Base-by-base conservation (phyloP, 1,140 invertebrate species). In the Aphaenogaster floridana region DNA sequence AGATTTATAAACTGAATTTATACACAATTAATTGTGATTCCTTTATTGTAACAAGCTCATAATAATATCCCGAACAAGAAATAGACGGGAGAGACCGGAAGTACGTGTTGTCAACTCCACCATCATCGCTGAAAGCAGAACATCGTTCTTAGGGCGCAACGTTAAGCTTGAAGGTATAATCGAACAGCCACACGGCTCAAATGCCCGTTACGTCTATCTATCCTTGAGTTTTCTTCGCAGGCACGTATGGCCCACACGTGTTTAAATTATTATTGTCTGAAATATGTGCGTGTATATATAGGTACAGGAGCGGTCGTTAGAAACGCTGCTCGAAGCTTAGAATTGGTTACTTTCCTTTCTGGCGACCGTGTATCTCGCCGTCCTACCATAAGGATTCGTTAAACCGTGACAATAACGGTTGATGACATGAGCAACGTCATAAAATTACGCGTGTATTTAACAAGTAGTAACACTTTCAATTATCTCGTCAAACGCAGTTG, bases 211-310 rank as follows among this genome's bases (percentile, higher is more conserved):
- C 66, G 86, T 81, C 86, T 91, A 90, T 90, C 89, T 88, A 93
- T 93, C 92, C 91, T 87, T 52, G 80, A 81, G 87, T 69, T 84
- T 77, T 71, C 59, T 89, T 80, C 34, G 39, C 69, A 66, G 61
- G 88, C 89, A 88, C 93, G 93, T 94, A 94, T 94, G 94, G 94
- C 69, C 91, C 93, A 92, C 94, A 94, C 93, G 90, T 94, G 94
- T 93, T 90, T 92, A 92, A 93, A 94, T 94, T 93, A 94, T 94
- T 94, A 94, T 94, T 94, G 93, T 94, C 92, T 93, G 90, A 93
- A 92, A 92, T 91, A 93, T 69, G 39, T 59, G 39, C 39, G 74
- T 54, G 63, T 69, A 72, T 86, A 84, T 87, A 86, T 86, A 86
- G 54, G 45, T 61, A 88, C 54, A 88, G 34, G 66, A 54, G 63